Evolutionary conservation across 1,140 invertebrate species (phyloP).

Genomic region (Hyles vespertilio): DNA sequence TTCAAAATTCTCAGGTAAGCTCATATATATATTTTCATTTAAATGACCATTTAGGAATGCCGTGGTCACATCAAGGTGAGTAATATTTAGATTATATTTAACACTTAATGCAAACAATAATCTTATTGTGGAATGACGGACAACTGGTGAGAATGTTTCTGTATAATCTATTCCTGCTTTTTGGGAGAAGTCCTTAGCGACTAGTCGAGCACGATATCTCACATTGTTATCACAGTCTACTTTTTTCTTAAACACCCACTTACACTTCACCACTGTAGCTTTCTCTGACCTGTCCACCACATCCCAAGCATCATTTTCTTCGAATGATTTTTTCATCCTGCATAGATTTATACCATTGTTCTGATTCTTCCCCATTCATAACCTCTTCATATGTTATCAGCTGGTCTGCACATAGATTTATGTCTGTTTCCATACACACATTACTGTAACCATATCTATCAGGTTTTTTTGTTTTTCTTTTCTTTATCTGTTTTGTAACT

Average conservation of each 20-base stretch:
- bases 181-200: slow-evolving; percentile 21
- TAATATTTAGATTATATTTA: slow-evolving; percentile 17
- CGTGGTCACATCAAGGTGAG: slow-evolving; percentile 23
- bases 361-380: slow-evolving; percentile 1
- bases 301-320: slow-evolving; percentile 46
- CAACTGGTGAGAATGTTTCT: slow-evolving; percentile 28
- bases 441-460: background rate
- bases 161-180: slow-evolving; percentile 27
- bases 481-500: too few species aligned
- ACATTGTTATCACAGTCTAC: slow-evolving; percentile 10
- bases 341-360: slow-evolving; percentile 21
- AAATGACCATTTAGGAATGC: slow-evolving; percentile 25
- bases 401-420: background rate
- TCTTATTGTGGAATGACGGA: slow-evolving; percentile 23
- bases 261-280: slow-evolving; percentile 37
- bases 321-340: slow-evolving; percentile 35
- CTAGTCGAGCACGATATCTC: slow-evolving; percentile 18
- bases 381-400: slow-evolving; percentile 6
- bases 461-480: too few species aligned
- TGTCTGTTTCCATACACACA: background rate
- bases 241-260: slow-evolving; percentile 45
- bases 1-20: slow-evolving; percentile 11
- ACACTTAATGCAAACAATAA: slow-evolving; percentile 26
- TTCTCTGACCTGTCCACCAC: slow-evolving; percentile 35
- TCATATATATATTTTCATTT: slow-evolving; percentile 20